Conservation (phyloP, 2,113 vertebrate species). For the Chelonoidis abingdonii region DNA sequence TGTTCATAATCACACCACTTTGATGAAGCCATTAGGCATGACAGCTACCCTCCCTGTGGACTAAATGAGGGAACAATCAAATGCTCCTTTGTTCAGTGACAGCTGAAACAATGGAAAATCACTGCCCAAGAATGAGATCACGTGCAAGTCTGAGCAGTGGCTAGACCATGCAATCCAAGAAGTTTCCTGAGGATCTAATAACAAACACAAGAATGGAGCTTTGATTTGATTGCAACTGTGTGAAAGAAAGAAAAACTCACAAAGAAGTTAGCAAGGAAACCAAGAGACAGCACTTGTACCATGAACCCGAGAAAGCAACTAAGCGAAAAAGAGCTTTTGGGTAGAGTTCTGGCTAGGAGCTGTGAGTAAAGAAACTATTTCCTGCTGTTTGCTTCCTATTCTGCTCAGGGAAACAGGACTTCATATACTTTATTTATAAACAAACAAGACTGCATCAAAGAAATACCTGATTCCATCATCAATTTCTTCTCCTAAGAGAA, state of each 20-base stretch:
- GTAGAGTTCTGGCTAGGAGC: background rate
- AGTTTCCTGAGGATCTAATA: background rate
- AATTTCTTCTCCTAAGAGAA: background rate
- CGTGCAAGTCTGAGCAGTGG: slow-evolving; percentile 15
- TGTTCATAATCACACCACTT: background rate
- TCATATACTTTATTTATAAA: background rate
- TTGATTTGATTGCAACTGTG: background rate
- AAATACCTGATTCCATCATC: background rate
- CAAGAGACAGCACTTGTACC: background rate
- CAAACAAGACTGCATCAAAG: background rate
- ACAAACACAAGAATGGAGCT: background rate
- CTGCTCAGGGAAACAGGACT: background rate
- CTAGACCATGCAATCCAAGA: background rate
- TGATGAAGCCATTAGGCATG: background rate
- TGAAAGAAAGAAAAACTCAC: background rate
- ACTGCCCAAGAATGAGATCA: background rate
- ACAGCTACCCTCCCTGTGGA: slow-evolving; percentile 24
- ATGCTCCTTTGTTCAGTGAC: background rate
- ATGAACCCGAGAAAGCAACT: background rate
- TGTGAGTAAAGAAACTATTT: background rate
- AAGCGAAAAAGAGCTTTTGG: background rate
- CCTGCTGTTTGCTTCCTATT: background rate
- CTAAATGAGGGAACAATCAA: slow-evolving; percentile 25
- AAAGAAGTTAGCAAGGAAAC: background rate
- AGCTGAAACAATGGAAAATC: background rate